Evolutionary conservation across 2,888 invertebrate species (phyloP), one percentile per base, ranked within the genome.

Genomic region (Drosophila picticornis): DNA sequence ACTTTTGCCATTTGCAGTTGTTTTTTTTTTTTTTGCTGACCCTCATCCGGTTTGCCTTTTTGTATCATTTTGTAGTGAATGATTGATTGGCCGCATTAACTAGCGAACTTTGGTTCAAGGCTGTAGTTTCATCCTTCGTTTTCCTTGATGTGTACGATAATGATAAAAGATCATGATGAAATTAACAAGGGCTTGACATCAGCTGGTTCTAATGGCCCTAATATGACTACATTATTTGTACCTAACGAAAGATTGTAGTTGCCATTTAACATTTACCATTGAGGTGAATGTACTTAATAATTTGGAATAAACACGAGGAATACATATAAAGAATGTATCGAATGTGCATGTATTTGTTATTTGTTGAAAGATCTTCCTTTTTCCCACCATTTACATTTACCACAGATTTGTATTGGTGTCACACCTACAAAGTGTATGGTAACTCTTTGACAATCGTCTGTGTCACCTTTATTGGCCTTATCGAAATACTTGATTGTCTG

Each of bases 31-130:
- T 16, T 7, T 66, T 63, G n/a, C 11, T 38, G 34, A 38, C 50
- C 65, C 60, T 46, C 50, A 46, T 63, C 51, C 72, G 52, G 48
- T 46, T 64, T 29, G 59, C 55, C 66, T 81, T 77, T 79, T 81
- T 77, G 81, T 81, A 79, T 69, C 67, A 64, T 67, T 81, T 79
- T 79, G 79, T 79, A 59, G 73, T 57, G n/a, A 79, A 81, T 79
- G 79, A 79, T 79, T 81, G 79, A 79, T 79, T 73, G 79, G 74
- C 69, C 64, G 73, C 81, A 79, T 81, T 77, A 81, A 64, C 73
- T 27, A 64, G 29, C 52, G 66, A 73, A 70, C 74, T 81, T 69
- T 63, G 60, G 63, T 60, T 53, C 58, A 48, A 55, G 52, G 46
- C 72, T 57, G 59, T 57, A 56, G 66, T 57, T 72, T 62, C 53